Evolutionary conservation across 2,888 invertebrate species (phyloP), one percentile per base, ranked within the genome.

Genomic region (Orthonevra nobilis): DNA sequence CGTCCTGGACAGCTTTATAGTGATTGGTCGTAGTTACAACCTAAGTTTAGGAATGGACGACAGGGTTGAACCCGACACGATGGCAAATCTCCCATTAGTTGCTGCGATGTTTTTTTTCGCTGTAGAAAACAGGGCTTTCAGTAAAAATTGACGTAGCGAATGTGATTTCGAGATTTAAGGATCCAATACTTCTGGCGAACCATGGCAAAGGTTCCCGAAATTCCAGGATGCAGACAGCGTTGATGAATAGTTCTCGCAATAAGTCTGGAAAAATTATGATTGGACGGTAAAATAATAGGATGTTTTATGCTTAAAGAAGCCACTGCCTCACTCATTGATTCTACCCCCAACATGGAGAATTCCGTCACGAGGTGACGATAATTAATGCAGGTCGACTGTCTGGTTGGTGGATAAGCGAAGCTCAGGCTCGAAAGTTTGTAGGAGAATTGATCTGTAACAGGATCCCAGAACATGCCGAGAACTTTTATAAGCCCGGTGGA

Each of bases 311-410:
- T 23, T 4, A 23, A 23, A 3, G 23, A 23, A 23, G 5, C 23
- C 5, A 5, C 3, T 4, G 23, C 23, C 5, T 23, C n/a, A n/a
- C n/a, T n/a, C 23, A 4, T 3, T 23, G 5, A 23, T 26, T 5
- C 46, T 40, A 9, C 46, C 48, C 0, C 61, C 63, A 4, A 63
- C 50, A 4, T 28, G 38, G 3, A 23, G 5, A 4, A 23, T 23
- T 3, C 23, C 23, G 3, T 23, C 23, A 4, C 5, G 81, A 2
- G 81, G 81, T 15, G 69, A 36, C 1, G 72, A 68, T 1, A 85
- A 46, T 85, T 85, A 86, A 26, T 81, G 72, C 0, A 85, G 54
- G 1, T 83, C 83, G 6, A n/a, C n/a, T n/a, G n/a, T n/a, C n/a
- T n/a, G n/a, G n/a, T n/a, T n/a, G n/a, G n/a, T n/a, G n/a, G n/a